Evolutionary conservation across 1,140 invertebrate species (phyloP).

Genomic region (Leptonema lineaticorne): DNA sequence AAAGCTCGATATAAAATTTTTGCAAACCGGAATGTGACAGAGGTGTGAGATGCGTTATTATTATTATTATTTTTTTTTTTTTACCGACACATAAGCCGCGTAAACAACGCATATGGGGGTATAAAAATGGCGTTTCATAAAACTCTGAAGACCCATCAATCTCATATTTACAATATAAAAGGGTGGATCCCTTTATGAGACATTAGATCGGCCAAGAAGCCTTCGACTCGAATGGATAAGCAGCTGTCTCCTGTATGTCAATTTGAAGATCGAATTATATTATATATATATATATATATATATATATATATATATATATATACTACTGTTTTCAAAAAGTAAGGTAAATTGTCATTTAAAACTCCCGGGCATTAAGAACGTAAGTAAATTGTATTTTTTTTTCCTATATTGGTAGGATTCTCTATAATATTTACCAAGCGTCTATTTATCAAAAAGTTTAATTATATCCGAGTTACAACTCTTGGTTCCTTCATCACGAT

Average conservation of each 20-base stretch:
- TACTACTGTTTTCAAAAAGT: neutral
- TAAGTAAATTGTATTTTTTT: no score
- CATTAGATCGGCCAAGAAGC: conserved; percentile 15
- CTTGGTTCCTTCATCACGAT: no score
- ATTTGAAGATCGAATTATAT: neutral
- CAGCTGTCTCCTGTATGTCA: conserved; percentile 15
- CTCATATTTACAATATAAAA: conserved; percentile 29
- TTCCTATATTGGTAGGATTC: no score
- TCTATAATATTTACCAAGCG: no score
- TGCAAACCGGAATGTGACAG: no score
- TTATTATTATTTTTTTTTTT: no score
- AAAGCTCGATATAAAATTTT: no score
- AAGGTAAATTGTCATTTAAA: neutral
- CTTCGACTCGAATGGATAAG: conserved; percentile 15
- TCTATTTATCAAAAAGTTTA: no score
- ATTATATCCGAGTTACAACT: no score
- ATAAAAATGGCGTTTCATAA: conserved; percentile 10
- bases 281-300: neutral
- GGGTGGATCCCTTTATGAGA: conserved; percentile 21
- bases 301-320: no score
- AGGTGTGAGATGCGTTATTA: no score
- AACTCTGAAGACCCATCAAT: conserved; percentile 26
- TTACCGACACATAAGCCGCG: neutral
- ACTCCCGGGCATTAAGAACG: no score
- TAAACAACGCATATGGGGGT: neutral